Evolutionary conservation across 2,888 invertebrate genomes (phyloP).

Genomic region (Pherbina coryleti): DNA sequence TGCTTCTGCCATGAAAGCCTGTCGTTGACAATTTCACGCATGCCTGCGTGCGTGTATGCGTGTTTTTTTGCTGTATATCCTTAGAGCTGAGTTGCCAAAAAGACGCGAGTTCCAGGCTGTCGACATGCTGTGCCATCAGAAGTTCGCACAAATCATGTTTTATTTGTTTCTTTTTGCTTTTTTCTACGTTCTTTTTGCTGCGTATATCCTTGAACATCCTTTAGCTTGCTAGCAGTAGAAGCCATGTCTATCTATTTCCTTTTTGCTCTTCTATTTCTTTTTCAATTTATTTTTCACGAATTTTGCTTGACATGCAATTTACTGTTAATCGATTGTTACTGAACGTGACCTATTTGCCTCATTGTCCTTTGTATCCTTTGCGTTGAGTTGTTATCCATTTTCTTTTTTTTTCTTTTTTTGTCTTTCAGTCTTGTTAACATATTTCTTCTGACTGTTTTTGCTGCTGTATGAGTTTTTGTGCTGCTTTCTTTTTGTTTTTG

Average conservation of each 20-base stretch:
- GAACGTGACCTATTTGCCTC: constrained; percentile 65
- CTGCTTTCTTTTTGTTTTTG: background rate
- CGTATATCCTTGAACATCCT: background rate
- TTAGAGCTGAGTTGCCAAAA: too few species aligned
- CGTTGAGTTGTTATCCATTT: constrained; percentile 16
- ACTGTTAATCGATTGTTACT: constrained; percentile 64
- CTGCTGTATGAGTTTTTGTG: background rate
- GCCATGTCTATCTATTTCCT: background rate
- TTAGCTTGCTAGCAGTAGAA: background rate
- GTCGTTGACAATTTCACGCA: too few species aligned
- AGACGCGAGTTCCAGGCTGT: too few species aligned
- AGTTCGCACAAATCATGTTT: too few species aligned
- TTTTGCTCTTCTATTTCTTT: background rate
- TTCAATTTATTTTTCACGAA: constrained; percentile 48
- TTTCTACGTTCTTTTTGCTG: background rate
- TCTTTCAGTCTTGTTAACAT: background rate
- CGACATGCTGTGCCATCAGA: too few species aligned
- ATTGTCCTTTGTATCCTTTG: constrained; percentile 50
- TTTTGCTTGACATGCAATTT: constrained; percentile 65
- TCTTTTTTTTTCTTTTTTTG: constrained; percentile 15
- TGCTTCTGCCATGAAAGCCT: too few species aligned
- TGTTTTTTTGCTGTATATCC: too few species aligned
- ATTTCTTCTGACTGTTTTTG: background rate
- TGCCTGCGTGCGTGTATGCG: background rate
- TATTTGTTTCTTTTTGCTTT: too few species aligned